Evolutionary conservation across 2,113 vertebrate genomes (phyloP).

Genomic region (Hyaena hyaena): DNA sequence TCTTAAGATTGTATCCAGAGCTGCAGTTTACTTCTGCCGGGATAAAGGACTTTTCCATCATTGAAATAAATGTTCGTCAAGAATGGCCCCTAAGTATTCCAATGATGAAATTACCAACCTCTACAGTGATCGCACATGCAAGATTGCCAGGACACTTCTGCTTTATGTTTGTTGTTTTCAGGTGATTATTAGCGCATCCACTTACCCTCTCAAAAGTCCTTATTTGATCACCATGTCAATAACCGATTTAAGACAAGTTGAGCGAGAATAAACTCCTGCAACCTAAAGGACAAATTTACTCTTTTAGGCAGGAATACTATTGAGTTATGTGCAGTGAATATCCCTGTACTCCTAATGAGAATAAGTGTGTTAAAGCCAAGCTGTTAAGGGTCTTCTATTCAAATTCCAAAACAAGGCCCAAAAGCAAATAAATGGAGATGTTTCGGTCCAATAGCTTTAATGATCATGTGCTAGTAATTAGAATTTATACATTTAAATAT

Average conservation of each 20-base stretch:
- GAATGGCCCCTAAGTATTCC: neutral
- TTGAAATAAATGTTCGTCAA: neutral
- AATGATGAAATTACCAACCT: neutral
- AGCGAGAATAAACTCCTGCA: neutral
- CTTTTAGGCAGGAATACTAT: neutral
- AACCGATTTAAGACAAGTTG: slow-evolving; percentile 31
- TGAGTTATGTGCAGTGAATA: neutral
- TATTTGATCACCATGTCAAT: neutral
- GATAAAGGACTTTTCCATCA: neutral
- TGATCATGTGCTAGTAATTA: neutral
- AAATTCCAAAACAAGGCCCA: neutral
- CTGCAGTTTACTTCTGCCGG: neutral
- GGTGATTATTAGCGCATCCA: neutral
- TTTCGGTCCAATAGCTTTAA: neutral
- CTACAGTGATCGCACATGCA: neutral
- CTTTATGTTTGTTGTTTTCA: neutral
- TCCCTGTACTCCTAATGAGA: neutral
- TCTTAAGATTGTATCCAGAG: neutral
- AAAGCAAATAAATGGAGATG: neutral
- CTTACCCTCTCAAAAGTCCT: neutral
- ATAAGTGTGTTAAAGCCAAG: neutral
- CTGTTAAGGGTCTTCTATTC: neutral
- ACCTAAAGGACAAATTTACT: neutral
- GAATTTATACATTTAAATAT: neutral
- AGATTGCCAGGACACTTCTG: neutral